Base-by-base conservation (phyloP, 2,888 invertebrate genomes). In the Beris morrisii region DNA sequence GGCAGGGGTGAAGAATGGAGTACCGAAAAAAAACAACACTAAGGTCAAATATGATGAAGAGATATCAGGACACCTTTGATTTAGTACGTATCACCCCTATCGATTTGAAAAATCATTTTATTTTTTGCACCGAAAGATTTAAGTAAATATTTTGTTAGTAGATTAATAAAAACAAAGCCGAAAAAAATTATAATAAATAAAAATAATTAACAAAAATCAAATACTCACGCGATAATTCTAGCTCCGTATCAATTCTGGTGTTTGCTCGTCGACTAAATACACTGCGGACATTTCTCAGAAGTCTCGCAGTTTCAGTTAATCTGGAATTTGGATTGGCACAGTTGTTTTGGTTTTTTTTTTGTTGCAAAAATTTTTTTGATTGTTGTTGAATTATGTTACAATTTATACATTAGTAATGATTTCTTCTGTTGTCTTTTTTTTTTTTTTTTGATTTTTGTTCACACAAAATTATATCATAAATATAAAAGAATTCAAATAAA, bases 251-350 rank as follows among this genome's bases (percentile, higher is more conserved):
- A 82, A 88, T 88, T 82, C 92, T 86, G 76, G 91, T 85, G 82
- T 88, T 84, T 81, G 91, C 87, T 79, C 92, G 89, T 75, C 84
- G 83, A 78, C 86, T 85, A 87, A 96, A 95, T 81, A 95, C 94
- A 85, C 90, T 93, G 84, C 93, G 91, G 74, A 95, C 93, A 84
- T 93, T 94, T 85, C 92, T 91, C 84, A 97, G 89, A 81, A 97
- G 88, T 77, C 96, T 89, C 82, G 96, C 95, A 79, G 95, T 96
- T 89, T 97, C 97, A 84, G 95, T 94, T 84, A 95, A 90, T 89
- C 95, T 95, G 89, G 81, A 86, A 85, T 70, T 68, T 63, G 55
- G 66, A 31, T 64, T 44, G 61, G 54, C 63, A 53, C 52, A 59
- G 50, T 7, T 7, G 13, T 30, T 55, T 38, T 32, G 3, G 32